phyloP scores from a whole-genome alignment of 2,797 vertebrate species.

The Buceros bicornis region DNA sequence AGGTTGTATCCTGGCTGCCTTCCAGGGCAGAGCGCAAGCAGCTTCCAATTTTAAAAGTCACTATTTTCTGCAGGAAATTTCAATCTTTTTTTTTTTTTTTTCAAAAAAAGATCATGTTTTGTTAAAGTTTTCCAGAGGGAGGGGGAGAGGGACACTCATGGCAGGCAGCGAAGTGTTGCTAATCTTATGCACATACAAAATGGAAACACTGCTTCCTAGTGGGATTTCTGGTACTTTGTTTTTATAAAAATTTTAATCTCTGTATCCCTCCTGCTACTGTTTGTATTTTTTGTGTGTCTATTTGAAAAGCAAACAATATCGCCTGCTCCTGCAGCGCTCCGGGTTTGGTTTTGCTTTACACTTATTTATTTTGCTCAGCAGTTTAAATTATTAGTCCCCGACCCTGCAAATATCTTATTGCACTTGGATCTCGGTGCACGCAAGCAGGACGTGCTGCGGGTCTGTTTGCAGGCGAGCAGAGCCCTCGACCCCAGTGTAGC shows the following conservation, averaged over 20 bases:
- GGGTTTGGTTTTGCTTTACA: slow-evolving; percentile 48
- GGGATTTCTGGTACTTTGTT: slow-evolving; percentile 61
- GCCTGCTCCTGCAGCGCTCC: slow-evolving; percentile 10
- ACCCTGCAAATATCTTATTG: slow-evolving; percentile 55
- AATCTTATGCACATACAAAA: slow-evolving; percentile 50
- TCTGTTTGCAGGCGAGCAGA: background rate
- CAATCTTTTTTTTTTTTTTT: background rate
- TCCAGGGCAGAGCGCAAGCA: background rate
- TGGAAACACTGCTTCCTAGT: slow-evolving; percentile 27
- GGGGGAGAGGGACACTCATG: background rate
- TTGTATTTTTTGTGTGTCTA: slow-evolving; percentile 67
- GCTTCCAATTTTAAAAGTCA: background rate
- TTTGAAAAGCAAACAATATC: slow-evolving; percentile 71
- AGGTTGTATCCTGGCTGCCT: background rate
- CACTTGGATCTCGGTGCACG: background rate
- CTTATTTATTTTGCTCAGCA: slow-evolving; percentile 64
- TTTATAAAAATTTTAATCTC: slow-evolving; percentile 63
- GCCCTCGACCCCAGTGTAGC: fast-evolving
- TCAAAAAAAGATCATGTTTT: background rate
- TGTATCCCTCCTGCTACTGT: slow-evolving; percentile 67
- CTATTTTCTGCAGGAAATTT: background rate
- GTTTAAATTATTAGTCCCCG: slow-evolving; percentile 62
- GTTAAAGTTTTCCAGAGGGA: background rate
- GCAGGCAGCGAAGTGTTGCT: slow-evolving; percentile 42
- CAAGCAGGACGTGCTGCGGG: background rate